Percentiles rank a stretch among this genome's conserved stretches.
phyloP scores from a whole-genome alignment of 2,888 invertebrate species.

The Dendrolimus pini region DNA sequence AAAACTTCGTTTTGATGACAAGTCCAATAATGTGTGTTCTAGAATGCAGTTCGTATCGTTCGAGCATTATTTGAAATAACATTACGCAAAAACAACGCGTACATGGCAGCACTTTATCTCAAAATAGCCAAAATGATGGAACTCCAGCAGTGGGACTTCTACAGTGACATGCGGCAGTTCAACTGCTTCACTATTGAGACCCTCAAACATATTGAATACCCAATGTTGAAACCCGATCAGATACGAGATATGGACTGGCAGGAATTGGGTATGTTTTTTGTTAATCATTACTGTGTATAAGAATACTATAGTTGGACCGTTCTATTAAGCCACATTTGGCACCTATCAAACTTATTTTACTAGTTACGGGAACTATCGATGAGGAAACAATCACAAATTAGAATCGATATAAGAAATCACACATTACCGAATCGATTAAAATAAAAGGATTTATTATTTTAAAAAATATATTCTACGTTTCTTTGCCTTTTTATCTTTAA shows the following conservation, averaged over 20 bases:
- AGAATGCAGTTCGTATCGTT: slow-evolving; percentile 94
- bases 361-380: too few species aligned
- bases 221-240: slow-evolving; percentile 83
- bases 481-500: too few species aligned
- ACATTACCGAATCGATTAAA: too few species aligned
- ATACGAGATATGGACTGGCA: slow-evolving; percentile 91
- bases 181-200: slow-evolving; percentile 85
- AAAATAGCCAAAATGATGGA: slow-evolving; percentile 95
- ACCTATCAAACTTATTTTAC: too few species aligned
- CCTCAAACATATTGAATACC: slow-evolving; percentile 87
- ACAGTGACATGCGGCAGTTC: slow-evolving; percentile 92
- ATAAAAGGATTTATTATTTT: too few species aligned
- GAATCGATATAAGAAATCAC: too few species aligned
- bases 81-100: slow-evolving; percentile 91
- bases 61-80: slow-evolving; percentile 97
- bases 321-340: not conserved
- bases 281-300: not conserved
- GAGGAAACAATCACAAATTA: too few species aligned
- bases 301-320: slow-evolving; percentile 8
- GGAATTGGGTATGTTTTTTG: slow-evolving; percentile 83
- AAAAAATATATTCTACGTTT: too few species aligned
- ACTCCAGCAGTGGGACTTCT: slow-evolving; percentile 91
- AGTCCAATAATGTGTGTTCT: slow-evolving; percentile 20
- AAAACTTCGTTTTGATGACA: too few species aligned
- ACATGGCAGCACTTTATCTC: slow-evolving; percentile 90